These are phyloP conservation scores for Agapetus fuscipes DNA, from an alignment of 2,888 invertebrate species.

Conservation along the genomic window DNA sequence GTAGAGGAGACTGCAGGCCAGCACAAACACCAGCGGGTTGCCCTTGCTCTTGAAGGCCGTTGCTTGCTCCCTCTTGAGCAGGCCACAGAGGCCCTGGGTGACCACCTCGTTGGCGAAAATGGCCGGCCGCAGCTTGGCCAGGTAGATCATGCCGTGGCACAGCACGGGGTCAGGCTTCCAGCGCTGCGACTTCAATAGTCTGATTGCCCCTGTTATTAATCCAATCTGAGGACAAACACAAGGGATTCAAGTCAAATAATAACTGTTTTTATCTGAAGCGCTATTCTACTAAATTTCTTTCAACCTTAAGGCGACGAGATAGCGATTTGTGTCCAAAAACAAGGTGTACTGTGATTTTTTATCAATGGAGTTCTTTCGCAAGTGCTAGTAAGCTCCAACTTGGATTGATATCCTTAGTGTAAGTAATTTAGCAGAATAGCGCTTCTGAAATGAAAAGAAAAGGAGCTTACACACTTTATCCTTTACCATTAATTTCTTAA, in stretches of 20 bases:
- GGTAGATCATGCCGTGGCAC: conserved; percentile 67
- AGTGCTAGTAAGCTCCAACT: too few relatives aligned
- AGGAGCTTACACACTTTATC: too few relatives aligned
- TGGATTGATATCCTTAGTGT: too few relatives aligned
- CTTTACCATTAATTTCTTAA: too few relatives aligned
- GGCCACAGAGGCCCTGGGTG: conserved; percentile 67
- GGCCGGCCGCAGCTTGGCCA: conserved; percentile 70
- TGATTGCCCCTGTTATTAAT: conserved; percentile 81
- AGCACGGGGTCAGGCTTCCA: conserved; percentile 76
- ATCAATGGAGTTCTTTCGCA: too few relatives aligned
- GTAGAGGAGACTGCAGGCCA: conserved; percentile 76
- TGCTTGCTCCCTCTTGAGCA: conserved; percentile 70
- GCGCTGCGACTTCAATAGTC: conserved; percentile 63
- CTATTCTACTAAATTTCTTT: too few relatives aligned
- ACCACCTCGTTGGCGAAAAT: conserved; percentile 69
- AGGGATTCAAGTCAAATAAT: not conserved
- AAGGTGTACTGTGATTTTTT: too few relatives aligned
- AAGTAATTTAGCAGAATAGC: too few relatives aligned
- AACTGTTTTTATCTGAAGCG: too few relatives aligned
- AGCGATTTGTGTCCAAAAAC: too few relatives aligned
- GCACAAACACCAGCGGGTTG: conserved; percentile 68
- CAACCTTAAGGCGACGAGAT: too few relatives aligned
- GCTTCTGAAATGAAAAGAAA: too few relatives aligned
- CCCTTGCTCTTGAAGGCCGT: conserved; percentile 65
- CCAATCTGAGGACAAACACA: conserved; percentile 45